phyloP scores from a whole-genome alignment of 2,797 vertebrate species.

The Eulemur rubriventer region DNA sequence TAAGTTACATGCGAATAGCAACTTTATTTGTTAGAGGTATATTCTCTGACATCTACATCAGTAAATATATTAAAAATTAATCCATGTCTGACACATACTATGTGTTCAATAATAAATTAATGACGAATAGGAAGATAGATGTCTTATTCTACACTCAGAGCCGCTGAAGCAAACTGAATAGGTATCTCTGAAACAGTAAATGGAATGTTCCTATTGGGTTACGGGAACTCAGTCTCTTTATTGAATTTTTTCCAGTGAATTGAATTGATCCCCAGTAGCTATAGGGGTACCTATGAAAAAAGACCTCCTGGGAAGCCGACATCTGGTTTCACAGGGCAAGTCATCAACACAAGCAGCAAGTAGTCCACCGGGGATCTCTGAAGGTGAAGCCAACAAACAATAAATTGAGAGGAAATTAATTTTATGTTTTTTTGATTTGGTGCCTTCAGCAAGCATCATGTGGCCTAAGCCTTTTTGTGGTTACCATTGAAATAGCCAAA shows the following conservation, averaged over 20 bases:
- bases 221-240: not conserved
- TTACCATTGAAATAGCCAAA: not conserved
- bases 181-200: not conserved
- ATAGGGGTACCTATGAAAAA: not conserved
- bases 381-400: not conserved
- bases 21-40: too few relatives aligned
- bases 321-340: not conserved
- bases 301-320: not conserved
- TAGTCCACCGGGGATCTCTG: rapidly evolving
- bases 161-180: not conserved
- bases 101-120: not conserved
- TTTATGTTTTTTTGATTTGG: not conserved
- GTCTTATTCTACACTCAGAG: not conserved
- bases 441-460: not conserved
- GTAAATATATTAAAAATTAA: not conserved
- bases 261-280: not conserved
- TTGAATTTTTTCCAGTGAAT: not conserved
- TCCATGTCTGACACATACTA: not conserved
- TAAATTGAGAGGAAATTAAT: not conserved
- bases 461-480: not conserved
- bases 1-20: not conserved
- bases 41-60: not conserved
- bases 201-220: not conserved
- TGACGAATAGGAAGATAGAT: not conserved
- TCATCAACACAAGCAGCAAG: rapidly evolving